phyloP scores from a whole-genome alignment of 2,113 vertebrate genomes.

The Pterocles gutturalis region DNA sequence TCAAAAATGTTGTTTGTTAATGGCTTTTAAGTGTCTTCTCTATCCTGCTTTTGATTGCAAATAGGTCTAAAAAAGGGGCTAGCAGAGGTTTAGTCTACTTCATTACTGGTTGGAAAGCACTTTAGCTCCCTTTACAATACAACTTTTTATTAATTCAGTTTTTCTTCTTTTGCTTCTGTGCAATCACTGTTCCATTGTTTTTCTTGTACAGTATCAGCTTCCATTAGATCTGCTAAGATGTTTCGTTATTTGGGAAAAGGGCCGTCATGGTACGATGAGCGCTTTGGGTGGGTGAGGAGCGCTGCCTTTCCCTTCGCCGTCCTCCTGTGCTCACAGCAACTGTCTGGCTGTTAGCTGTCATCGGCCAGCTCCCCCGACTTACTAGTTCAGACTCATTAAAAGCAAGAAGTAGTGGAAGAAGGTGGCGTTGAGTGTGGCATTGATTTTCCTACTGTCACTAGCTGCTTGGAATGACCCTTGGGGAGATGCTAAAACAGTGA shows the following conservation, averaged over 20 bases:
- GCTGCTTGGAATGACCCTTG: neutral
- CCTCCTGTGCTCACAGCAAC: neutral
- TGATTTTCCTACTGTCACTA: neutral
- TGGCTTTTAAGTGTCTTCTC: constrained; percentile 5
- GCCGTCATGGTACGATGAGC: rapidly evolving
- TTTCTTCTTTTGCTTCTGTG: neutral
- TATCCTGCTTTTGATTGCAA: constrained; percentile 2
- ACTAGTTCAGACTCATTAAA: neutral
- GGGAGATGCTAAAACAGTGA: neutral
- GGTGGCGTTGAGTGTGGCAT: neutral
- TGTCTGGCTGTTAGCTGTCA: neutral
- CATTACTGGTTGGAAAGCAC: neutral
- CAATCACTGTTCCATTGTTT: rapidly evolving
- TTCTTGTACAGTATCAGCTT: neutral
- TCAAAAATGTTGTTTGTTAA: constrained; percentile 47
- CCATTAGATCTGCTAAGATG: neutral
- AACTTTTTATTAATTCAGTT: neutral
- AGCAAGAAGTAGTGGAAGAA: neutral
- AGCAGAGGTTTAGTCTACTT: neutral
- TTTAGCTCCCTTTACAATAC: neutral
- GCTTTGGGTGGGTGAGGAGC: neutral
- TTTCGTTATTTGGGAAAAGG: neutral
- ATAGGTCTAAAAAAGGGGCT: neutral
- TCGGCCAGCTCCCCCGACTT: neutral
- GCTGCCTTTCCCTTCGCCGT: neutral